phyloP scores from a whole-genome alignment of 2,113 vertebrate species.

The Etheostoma cragini region DNA sequence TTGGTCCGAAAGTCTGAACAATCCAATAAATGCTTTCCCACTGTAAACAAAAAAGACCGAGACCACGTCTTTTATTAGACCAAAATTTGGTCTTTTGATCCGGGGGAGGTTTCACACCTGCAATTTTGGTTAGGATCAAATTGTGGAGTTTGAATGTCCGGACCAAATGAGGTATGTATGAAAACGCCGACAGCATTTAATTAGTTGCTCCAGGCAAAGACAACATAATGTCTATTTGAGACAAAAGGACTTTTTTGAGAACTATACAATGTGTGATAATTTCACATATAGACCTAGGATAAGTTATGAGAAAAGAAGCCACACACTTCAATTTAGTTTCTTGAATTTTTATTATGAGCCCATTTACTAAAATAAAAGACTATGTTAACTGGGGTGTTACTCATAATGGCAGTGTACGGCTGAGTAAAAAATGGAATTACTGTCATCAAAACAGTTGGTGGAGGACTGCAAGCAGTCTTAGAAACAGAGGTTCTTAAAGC shows the following conservation, averaged over 20 bases:
- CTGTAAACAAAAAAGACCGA: too few relatives aligned
- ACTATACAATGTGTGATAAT: background rate
- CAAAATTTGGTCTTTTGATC: too few relatives aligned
- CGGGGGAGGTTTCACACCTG: too few relatives aligned
- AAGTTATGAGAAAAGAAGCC: background rate
- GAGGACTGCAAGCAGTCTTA: conserved; percentile 11
- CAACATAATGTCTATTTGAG: conserved; percentile 19
- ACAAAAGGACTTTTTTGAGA: conserved; percentile 1
- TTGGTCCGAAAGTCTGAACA: too few relatives aligned
- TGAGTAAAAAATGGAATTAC: background rate
- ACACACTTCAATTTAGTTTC: background rate
- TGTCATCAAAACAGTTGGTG: background rate
- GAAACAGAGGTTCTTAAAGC: conserved; percentile 13
- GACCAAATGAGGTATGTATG: too few relatives aligned
- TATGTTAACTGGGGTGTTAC: background rate
- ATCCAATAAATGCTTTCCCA: too few relatives aligned
- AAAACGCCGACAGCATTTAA: conserved; percentile 8
- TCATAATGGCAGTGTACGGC: background rate
- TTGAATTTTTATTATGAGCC: background rate
- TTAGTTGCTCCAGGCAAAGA: conserved; percentile 24
- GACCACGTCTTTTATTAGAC: too few relatives aligned
- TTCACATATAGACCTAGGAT: background rate
- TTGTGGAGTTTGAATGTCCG: too few relatives aligned
- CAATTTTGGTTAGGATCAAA: too few relatives aligned
- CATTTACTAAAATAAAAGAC: background rate